Conservation (phyloP, 1,140 invertebrate species). For the Philopotamus ludificatus region DNA sequence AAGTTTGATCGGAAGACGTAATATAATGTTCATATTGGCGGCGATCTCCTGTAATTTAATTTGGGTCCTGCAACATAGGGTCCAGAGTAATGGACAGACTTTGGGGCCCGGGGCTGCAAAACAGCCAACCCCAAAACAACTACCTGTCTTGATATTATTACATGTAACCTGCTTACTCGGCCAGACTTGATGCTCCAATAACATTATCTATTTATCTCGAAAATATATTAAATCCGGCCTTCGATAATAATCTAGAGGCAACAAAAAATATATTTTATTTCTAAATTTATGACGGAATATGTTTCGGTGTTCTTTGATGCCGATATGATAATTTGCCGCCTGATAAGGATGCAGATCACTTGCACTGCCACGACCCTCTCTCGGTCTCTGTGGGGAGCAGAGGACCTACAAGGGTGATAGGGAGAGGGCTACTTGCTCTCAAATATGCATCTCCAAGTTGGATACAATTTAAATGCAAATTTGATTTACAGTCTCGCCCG, state of each 20-base stretch:
- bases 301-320: background rate
- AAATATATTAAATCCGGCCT: too few species aligned
- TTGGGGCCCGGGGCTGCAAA: background rate
- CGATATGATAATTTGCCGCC: background rate
- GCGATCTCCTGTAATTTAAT: background rate
- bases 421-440: background rate
- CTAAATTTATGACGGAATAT: background rate
- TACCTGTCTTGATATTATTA: background rate
- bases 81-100: background rate
- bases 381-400: background rate
- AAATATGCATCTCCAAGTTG: slow-evolving; percentile 38
- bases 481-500: slow-evolving; percentile 36
- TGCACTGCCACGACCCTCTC: background rate
- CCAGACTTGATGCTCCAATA: background rate
- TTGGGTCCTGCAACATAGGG: background rate
- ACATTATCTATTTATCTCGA: background rate
- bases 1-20: too few species aligned
- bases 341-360: background rate
- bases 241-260: background rate
- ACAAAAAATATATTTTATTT: background rate
- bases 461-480: slow-evolving; percentile 42
- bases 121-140: background rate
- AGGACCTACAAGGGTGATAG: background rate
- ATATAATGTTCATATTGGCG: background rate
- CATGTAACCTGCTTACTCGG: background rate